Conservation (phyloP, 2,888 invertebrate species). For the Tetragonisca angustula region DNA sequence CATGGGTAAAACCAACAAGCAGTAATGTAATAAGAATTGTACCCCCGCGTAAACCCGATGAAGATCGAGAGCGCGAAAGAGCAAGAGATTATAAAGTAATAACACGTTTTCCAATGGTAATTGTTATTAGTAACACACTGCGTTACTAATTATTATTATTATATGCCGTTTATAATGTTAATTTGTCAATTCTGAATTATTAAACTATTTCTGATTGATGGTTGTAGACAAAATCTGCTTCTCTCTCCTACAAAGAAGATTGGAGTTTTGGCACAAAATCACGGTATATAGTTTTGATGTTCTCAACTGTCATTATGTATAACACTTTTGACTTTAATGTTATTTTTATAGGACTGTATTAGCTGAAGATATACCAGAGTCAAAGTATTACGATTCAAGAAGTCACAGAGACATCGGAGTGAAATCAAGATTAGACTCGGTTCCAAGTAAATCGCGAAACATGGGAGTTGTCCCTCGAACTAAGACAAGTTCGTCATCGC, state of each 20-base stretch:
- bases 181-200: not conserved
- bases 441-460: constrained; percentile 76
- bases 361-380: constrained; percentile 73
- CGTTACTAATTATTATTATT: too few relatives aligned
- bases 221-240: constrained; percentile 71
- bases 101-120: constrained; percentile 75
- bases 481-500: constrained; percentile 82
- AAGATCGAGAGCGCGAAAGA: constrained; percentile 74
- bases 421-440: constrained; percentile 84
- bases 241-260: constrained; percentile 75
- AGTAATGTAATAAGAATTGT: constrained; percentile 64
- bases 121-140: constrained; percentile 3
- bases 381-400: constrained; percentile 78
- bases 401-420: constrained; percentile 79
- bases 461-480: constrained; percentile 81
- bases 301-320: not conserved
- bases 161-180: not conserved
- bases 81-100: constrained; percentile 79
- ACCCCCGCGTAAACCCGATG: constrained; percentile 59
- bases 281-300: constrained; percentile 67
- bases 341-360: constrained; percentile 75
- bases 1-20: constrained; percentile 80
- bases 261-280: constrained; percentile 80
- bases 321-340: not conserved
- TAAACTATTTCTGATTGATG: constrained; percentile 3